phyloP scores from a whole-genome alignment of 2,888 invertebrate species.

The Ellobium chinense region DNA sequence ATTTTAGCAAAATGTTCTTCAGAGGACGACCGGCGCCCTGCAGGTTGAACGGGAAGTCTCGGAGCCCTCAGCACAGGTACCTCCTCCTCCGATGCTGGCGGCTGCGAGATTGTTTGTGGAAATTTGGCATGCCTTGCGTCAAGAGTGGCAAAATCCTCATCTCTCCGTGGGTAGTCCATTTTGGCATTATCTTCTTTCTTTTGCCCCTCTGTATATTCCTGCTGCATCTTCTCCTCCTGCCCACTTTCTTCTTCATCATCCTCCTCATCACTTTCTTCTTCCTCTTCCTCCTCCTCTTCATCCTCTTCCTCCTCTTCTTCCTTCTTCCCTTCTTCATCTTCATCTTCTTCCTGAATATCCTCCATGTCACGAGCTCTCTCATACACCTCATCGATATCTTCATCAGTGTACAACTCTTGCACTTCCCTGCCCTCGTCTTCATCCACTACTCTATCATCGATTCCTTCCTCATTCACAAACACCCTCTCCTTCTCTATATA shows the following conservation, averaged over 20 bases:
- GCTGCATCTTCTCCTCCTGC: background rate
- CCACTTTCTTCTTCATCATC: background rate
- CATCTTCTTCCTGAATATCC: background rate
- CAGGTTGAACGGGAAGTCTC: background rate
- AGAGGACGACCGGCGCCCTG: background rate
- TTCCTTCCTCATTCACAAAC: conserved; percentile 23
- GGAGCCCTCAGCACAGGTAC: background rate
- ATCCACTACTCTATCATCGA: background rate
- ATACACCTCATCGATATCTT: conserved; percentile 42
- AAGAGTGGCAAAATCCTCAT: background rate
- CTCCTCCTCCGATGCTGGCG: background rate
- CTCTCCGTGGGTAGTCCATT: background rate
- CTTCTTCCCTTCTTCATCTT: background rate
- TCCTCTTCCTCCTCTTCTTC: background rate
- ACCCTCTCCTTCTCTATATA: conserved; percentile 37
- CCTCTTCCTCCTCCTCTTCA: background rate
- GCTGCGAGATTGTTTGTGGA: background rate
- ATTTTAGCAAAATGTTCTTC: conserved; percentile 13
- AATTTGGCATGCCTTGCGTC: background rate
- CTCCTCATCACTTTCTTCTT: background rate
- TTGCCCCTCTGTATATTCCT: background rate
- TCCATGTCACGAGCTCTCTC: background rate
- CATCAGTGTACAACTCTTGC: conserved; percentile 49
- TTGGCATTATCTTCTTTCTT: background rate
- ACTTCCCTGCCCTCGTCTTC: conserved; percentile 44